phyloP scores from a whole-genome alignment of 2,113 vertebrate genomes.

The Grammomys dolichurus region DNA sequence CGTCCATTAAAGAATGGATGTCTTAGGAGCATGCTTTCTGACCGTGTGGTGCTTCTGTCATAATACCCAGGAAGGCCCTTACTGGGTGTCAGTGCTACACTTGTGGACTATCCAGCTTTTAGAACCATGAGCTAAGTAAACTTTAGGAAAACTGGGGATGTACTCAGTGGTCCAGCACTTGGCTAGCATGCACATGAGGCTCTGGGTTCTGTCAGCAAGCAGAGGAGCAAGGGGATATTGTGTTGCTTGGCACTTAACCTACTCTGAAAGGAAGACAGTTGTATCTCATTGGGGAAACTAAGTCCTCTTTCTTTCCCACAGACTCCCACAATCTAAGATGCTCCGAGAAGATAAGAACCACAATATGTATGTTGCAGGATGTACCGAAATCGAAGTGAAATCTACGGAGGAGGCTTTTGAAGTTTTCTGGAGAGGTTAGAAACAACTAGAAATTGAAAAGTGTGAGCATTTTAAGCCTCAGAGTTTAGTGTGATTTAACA shows the following conservation, averaged over 20 bases:
- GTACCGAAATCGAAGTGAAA: constrained; percentile 97
- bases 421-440: constrained; percentile 96
- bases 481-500: not conserved
- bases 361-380: constrained; percentile 97
- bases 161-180: not conserved
- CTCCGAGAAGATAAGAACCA: constrained; percentile 98
- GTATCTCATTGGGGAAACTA: constrained; percentile 3
- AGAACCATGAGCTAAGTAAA: not conserved
- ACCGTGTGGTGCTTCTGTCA: not conserved
- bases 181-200: not conserved
- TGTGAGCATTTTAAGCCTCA: not conserved
- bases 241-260: not conserved
- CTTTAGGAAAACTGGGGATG: not conserved
- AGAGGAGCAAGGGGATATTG: not conserved
- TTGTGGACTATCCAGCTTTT: not conserved
- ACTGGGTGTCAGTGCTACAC: not conserved
- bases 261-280: not conserved
- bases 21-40: not conserved
- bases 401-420: constrained; percentile 96
- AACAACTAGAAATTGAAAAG: not conserved
- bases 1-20: not conserved
- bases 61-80: not conserved
- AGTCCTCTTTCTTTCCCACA: constrained; percentile 76
- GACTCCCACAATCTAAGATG: constrained; percentile 95
- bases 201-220: not conserved